Evolutionary conservation across 1,140 invertebrate species (phyloP), one percentile per base, ranked within the genome.

Genomic region (Cotesia chilonis): DNA sequence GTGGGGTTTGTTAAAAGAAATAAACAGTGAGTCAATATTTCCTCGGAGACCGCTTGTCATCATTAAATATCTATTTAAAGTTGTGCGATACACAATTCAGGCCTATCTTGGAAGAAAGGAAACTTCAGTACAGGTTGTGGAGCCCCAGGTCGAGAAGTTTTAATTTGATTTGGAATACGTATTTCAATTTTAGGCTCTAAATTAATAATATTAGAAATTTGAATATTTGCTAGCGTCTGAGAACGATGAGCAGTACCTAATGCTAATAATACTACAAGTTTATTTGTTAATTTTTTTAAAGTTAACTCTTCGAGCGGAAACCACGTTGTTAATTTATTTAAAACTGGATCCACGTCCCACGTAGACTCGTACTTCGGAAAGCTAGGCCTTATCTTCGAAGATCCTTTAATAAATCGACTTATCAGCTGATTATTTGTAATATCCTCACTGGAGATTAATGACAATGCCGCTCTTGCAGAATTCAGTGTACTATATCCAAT

Each of bases 351-450:
- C 17, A 75, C 65, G 52, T 80, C 73, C 77, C 77, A 80, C 10
- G 76, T 78, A 7, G 74, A 52, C 65, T 78, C 68, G 64, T 79
- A 80, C 36, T 72, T 74, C 12, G 76, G 77, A 12, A 28, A 63
- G 1, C 68, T 52, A n/a, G 76, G 74, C 55, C 79, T 73, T 10
- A 76, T 14, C 9, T 63, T 68, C 14, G 70, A 78, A 69, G 75
- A 63, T 7, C 79, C 76, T 70, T 74, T 77, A 54, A 79, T 73
- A 37, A 80, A 77, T 47, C 75, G 20, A 57, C 67, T 72, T 36
- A 79, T 68, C 20, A 36, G 20, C n/a, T 72, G 41, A 57, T 77
- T 69, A 35, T 73, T 66, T 6, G 54, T 52, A 10, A 77, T 47
- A 36, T 66, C 47, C 6, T 54, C 10, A 7, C 47, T 52, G 1